Evolutionary conservation across 2,797 vertebrate genomes (phyloP).

Genomic region (Acipenser ruthenus): DNA sequence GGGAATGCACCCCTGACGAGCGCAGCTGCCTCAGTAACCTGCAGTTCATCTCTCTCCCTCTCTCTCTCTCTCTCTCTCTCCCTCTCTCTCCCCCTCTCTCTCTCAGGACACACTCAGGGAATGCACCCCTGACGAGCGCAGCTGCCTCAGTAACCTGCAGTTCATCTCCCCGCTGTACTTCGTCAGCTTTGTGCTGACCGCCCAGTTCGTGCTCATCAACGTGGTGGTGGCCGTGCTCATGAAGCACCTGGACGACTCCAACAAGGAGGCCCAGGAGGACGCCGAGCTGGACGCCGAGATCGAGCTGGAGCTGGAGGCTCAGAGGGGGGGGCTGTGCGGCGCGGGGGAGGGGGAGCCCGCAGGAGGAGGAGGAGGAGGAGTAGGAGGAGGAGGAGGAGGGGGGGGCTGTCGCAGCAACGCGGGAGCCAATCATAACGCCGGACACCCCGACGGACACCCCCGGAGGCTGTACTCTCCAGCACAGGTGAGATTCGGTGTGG

Average conservation of each 20-base stretch:
- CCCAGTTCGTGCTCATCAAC: conserved; percentile 98
- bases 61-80: conserved; percentile 15
- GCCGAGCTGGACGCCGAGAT: conserved; percentile 97
- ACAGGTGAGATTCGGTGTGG: conserved; percentile 61
- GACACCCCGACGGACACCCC: conserved; percentile 47
- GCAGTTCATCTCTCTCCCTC: background rate
- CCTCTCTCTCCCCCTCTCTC: background rate
- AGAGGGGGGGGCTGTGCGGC: conserved; percentile 73
- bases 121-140: conserved; percentile 84
- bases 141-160: conserved; percentile 93
- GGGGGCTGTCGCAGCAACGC: conserved; percentile 9
- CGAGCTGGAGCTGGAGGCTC: conserved; percentile 82
- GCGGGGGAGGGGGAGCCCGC: conserved; percentile 53
- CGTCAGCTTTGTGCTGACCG: conserved; percentile 97
- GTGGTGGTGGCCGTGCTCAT: conserved; percentile 98
- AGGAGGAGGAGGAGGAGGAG: conserved; percentile 49
- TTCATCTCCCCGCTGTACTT: conserved; percentile 97
- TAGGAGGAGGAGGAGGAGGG: conserved; percentile 46
- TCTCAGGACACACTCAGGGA: conserved; percentile 88
- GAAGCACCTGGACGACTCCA: conserved; percentile 97
- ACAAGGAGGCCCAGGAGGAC: conserved; percentile 96
- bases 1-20: background rate
- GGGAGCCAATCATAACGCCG: conserved; percentile 6
- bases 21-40: no score
- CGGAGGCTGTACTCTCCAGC: conserved; percentile 77